These are phyloP conservation scores for Abscondita cerata DNA, from an alignment of 2,888 invertebrate genomes.

Conservation along the genomic window DNA sequence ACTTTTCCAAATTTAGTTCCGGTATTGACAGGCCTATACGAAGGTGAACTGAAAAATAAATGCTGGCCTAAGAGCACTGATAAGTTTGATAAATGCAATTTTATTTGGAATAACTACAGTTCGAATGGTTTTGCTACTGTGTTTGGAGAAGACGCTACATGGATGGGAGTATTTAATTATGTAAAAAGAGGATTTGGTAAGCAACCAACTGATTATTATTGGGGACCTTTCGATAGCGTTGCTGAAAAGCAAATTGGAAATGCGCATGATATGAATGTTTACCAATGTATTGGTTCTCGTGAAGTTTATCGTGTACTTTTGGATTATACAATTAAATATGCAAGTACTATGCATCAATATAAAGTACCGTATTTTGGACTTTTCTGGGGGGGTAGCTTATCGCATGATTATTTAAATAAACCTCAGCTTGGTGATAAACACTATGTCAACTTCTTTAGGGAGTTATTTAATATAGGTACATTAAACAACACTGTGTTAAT, in stretches of 20 bases:
- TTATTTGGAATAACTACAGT: constrained; percentile 84
- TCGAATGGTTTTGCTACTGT: constrained; percentile 77
- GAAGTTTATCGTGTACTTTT: constrained; percentile 75
- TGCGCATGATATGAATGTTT: constrained; percentile 68
- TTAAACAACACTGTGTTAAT: constrained; percentile 75
- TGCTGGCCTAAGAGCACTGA: constrained; percentile 65
- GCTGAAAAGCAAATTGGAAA: constrained; percentile 73
- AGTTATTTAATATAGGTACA: constrained; percentile 61
- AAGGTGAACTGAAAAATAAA: constrained; percentile 66
- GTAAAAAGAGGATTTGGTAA: constrained; percentile 75
- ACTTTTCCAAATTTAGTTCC: constrained; percentile 91
- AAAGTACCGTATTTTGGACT: constrained; percentile 77
- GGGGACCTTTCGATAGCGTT: constrained; percentile 75
- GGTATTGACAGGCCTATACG: constrained; percentile 75
- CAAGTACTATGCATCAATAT: constrained; percentile 64
- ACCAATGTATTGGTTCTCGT: constrained; percentile 73
- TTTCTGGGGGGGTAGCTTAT: constrained; percentile 83
- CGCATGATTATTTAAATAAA: constrained; percentile 85
- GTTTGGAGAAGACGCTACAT: constrained; percentile 83
- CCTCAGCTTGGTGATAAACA: constrained; percentile 76
- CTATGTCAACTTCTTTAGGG: constrained; percentile 66
- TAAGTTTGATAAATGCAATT: constrained; percentile 79
- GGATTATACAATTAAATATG: constrained; percentile 72
- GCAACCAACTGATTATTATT: constrained; percentile 87
- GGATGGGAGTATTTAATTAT: constrained; percentile 83